phyloP scores from a whole-genome alignment of 2,797 vertebrate species.

The Vespertilio murinus region DNA sequence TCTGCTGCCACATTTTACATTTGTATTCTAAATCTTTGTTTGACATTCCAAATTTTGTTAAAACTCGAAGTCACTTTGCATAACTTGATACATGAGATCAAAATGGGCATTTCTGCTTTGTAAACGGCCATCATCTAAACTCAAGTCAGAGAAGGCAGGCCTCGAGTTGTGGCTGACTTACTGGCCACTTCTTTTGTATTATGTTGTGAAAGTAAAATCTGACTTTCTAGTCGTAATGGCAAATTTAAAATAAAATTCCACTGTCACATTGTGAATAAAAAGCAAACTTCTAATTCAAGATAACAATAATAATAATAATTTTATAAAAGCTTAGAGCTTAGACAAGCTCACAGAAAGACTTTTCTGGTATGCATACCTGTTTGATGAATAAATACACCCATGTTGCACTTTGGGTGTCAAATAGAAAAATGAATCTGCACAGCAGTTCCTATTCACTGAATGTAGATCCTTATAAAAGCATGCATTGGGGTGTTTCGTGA shows the following conservation, averaged over 20 bases:
- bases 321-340: neutral
- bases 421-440: constrained; percentile 73
- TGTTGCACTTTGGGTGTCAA: constrained; percentile 67
- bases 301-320: neutral
- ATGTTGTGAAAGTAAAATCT: neutral
- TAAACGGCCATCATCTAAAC: neutral
- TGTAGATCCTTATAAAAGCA: constrained; percentile 63
- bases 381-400: constrained; percentile 75
- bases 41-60: neutral
- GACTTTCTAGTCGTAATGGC: neutral
- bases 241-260: neutral
- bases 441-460: constrained; percentile 57
- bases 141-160: neutral
- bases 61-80: neutral
- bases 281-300: neutral
- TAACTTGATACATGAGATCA: neutral
- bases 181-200: neutral
- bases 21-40: neutral
- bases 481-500: constrained; percentile 37
- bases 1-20: neutral
- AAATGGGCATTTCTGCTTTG: neutral
- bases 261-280: neutral
- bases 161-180: neutral
- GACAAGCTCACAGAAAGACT: constrained; percentile 13
- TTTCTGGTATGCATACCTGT: constrained; percentile 39